These are phyloP conservation scores for Bimastos eiseni DNA, from an alignment of 2,888 invertebrate genomes.

Conservation along the genomic window DNA sequence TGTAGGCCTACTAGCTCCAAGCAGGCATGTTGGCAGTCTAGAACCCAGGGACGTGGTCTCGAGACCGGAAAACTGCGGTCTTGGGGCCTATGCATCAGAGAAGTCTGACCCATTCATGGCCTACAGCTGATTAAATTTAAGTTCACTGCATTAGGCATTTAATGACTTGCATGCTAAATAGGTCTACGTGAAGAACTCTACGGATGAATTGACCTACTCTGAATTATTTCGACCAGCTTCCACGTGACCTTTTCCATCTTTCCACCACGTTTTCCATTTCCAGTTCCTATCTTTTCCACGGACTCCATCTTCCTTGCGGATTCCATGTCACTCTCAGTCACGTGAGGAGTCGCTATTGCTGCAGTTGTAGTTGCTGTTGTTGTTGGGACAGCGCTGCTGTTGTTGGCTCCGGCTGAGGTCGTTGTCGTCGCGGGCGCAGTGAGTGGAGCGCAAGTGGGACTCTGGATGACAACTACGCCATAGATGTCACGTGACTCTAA, in stretches of 20 bases:
- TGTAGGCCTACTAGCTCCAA: too few species aligned
- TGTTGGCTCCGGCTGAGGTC: not conserved
- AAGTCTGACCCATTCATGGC: too few species aligned
- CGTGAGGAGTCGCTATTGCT: not conserved
- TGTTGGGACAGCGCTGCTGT: not conserved
- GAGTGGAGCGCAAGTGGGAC: conserved; percentile 6
- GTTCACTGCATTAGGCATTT: not conserved
- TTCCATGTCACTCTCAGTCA: not conserved
- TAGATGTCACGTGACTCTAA: conserved; percentile 24
- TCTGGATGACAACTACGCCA: conserved; percentile 22
- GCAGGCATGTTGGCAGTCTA: too few species aligned
- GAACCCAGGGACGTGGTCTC: too few species aligned
- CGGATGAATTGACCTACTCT: not conserved
- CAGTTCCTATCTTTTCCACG: not conserved
- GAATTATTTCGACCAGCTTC: conserved; percentile 13
- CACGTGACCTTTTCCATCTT: conserved; percentile 20
- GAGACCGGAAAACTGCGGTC: too few species aligned
- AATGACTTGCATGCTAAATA: not conserved
- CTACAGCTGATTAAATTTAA: not conserved
- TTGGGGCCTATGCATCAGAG: too few species aligned
- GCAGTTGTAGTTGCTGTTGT: not conserved
- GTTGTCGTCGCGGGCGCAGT: not conserved
- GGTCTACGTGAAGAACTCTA: not conserved
- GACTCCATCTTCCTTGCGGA: conserved; percentile 2
- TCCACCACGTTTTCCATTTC: not conserved